Conservation (phyloP, 2,888 invertebrate species). For the Dynastes grantii region DNA sequence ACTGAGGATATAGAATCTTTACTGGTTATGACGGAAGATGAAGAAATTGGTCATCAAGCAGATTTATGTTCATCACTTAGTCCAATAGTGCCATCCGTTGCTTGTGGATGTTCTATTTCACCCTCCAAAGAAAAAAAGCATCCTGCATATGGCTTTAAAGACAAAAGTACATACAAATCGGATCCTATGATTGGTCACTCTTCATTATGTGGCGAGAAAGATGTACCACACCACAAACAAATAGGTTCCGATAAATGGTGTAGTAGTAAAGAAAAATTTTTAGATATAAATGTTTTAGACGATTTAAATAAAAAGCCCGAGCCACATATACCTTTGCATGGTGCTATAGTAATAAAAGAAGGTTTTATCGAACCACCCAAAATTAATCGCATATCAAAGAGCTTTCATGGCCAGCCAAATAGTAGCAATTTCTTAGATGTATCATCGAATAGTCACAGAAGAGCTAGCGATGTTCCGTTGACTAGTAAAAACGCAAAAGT, state of each 20-base stretch:
- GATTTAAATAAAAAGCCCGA: conserved; percentile 41
- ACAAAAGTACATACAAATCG: conserved; percentile 2
- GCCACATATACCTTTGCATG: conserved; percentile 59
- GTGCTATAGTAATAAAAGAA: conserved; percentile 71
- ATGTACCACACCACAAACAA: conserved; percentile 4
- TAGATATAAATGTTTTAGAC: conserved; percentile 57
- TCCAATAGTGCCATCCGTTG: conserved; percentile 16
- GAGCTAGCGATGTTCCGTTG: conserved; percentile 65
- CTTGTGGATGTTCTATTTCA: conserved; percentile 23
- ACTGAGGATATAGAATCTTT: conserved; percentile 66
- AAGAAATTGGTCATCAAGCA: conserved; percentile 37
- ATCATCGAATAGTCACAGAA: conserved; percentile 59
- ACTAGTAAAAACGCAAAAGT: conserved; percentile 56
- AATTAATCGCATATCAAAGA: conserved; percentile 69
- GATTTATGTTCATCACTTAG: conserved; percentile 19
- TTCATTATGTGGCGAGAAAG: not conserved
- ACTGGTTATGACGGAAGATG: conserved; percentile 57
- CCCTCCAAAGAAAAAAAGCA: conserved; percentile 26
- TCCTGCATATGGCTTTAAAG: not conserved
- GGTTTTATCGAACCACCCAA: conserved; percentile 72
- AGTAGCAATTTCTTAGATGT: conserved; percentile 61
- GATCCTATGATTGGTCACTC: conserved; percentile 8
- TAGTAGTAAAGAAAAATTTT: conserved; percentile 66
- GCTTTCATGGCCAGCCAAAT: conserved; percentile 67
- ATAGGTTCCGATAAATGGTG: conserved; percentile 65